These are phyloP conservation scores for Panonychus citri DNA, from an alignment of 1,140 invertebrate species.

Conservation along the genomic window DNA sequence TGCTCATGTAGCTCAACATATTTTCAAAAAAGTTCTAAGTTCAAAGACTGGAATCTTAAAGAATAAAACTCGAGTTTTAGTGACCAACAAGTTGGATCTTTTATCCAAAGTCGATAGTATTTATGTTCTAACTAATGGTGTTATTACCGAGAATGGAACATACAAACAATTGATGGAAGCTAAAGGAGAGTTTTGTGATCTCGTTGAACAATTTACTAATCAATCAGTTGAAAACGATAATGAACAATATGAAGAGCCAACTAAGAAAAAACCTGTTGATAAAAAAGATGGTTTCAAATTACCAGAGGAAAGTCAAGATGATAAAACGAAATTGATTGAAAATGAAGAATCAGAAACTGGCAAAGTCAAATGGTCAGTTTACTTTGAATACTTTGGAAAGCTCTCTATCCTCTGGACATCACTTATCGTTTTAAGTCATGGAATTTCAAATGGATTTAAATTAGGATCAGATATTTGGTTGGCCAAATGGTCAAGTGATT, in stretches of 20 bases:
- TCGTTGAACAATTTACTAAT: conserved; percentile 22
- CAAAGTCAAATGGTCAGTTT: conserved; percentile 1
- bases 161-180: conserved; percentile 22
- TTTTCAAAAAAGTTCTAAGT: conserved; percentile 24
- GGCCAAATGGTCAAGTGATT: conserved; percentile 22
- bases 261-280: not conserved
- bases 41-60: conserved; percentile 16
- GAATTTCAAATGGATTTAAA: conserved; percentile 27
- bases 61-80: conserved; percentile 21
- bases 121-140: conserved; percentile 25
- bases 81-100: conserved; percentile 23
- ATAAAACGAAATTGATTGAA: conserved; percentile 46
- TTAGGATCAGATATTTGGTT: conserved; percentile 22
- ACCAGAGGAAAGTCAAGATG: not conserved
- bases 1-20: conserved; percentile 24
- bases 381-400: conserved; percentile 4
- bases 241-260: not conserved
- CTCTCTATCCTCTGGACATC: not conserved
- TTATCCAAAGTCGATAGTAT: conserved; percentile 23
- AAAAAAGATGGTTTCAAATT: not conserved
- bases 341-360: conserved; percentile 28
- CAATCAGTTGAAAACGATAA: no score
- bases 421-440: conserved; percentile 12
- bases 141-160: conserved; percentile 25
- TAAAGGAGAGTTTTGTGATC: conserved; percentile 21